Evolutionary conservation across 1,140 invertebrate species (phyloP), one percentile per base, ranked within the genome.

Genomic region (Halesus radiatus): DNA sequence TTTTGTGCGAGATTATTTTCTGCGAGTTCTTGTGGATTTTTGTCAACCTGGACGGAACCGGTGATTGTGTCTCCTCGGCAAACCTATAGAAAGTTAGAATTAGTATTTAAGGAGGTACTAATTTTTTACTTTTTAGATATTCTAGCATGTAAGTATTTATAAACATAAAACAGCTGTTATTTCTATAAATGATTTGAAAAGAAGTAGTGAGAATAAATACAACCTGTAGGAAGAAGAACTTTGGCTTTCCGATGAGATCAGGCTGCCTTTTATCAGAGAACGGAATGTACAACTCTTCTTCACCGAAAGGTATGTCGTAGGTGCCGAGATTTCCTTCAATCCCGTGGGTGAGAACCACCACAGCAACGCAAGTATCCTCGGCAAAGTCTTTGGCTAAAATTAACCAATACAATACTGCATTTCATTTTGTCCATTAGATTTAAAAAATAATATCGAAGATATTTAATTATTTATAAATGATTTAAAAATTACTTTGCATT

Each of bases 171-270:
- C 20, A 15, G 20, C 22, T 84, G n/a, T n/a, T n/a, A n/a, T n/a
- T n/a, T n/a, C n/a, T n/a, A n/a, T n/a, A n/a, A n/a, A n/a, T n/a
- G n/a, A n/a, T n/a, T n/a, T 79, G 3, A 10, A 20, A 70, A 6
- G 20, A 6, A 70, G 22, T 37, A 70, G 22, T 23, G 58, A 56
- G 29, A 23, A 74, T 54, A 56, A 26, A 32, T 32, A 23, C 16
- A 74, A 32, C 70, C 70, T 74, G 70, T 23, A 74, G 26, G 29
- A 74, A 74, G 50, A 74, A 54, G 6, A 56, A 8, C 23, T 74
- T 74, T 15, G 70, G 50, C 29, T 29, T 74, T 23, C 53, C 70
- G 15, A 16, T 56, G 16, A 74, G 29, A 20, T 52, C 66, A 20
- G 32, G 16, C 1, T 37, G 32, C 3, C 29, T 54, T 54, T 8